These are phyloP conservation scores for crab-eating macaque (Macaca fascicularis) DNA, from an alignment of 2,113 vertebrate genomes.

Conservation along the genomic window DNA sequence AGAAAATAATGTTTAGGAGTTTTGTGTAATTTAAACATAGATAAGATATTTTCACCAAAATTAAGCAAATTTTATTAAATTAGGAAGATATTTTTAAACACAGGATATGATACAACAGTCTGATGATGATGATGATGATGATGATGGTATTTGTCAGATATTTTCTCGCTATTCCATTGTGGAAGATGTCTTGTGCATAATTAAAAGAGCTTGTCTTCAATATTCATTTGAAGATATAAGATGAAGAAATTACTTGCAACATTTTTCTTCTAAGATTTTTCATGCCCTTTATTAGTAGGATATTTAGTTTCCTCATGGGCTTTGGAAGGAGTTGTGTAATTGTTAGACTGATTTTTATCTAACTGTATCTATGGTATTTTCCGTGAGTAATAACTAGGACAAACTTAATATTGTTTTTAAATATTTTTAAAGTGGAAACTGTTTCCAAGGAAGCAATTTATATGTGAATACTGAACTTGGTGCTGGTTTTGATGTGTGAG, in stretches of 20 bases:
- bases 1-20: constrained; percentile 1
- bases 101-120: neutral
- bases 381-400: neutral
- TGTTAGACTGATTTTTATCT: neutral
- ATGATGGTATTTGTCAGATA: neutral
- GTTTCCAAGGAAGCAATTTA: neutral
- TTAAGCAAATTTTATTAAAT: neutral
- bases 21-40: neutral
- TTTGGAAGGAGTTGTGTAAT: neutral
- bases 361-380: constrained; percentile 3
- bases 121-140: neutral
- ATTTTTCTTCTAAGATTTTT: neutral
- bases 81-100: neutral
- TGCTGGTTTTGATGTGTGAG: neutral
- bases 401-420: neutral
- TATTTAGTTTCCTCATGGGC: neutral
- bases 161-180: neutral
- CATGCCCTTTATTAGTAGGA: neutral
- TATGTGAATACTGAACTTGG: neutral
- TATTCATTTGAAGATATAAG: neutral
- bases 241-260: neutral
- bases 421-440: constrained; percentile 3
- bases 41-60: constrained; percentile 13
- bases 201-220: neutral
- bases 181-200: neutral